Percentiles rank a stretch among this genome's conserved stretches.
Evolutionary conservation across 2,113 vertebrate species (phyloP).

Genomic region (Pyrgilauda ruficollis): DNA sequence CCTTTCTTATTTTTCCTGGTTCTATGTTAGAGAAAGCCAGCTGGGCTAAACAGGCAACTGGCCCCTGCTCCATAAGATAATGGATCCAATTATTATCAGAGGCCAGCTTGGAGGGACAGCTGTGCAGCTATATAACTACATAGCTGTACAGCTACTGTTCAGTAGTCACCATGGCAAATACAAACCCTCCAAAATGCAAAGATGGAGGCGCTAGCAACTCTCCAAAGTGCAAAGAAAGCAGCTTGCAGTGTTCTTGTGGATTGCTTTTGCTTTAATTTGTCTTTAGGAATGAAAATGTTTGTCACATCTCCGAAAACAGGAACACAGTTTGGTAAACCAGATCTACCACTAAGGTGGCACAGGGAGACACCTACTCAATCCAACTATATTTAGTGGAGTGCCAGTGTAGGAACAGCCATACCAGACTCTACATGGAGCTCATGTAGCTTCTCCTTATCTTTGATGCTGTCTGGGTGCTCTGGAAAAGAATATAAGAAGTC

Average conservation of each 20-base stretch:
- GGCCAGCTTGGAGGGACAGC: not conserved
- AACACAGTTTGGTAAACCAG: not conserved
- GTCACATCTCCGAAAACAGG: constrained; percentile 2
- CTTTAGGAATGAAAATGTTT: not conserved
- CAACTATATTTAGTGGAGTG: not conserved
- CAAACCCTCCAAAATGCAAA: not conserved
- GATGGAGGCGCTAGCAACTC: not conserved
- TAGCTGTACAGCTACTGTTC: not conserved
- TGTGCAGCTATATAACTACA: not conserved
- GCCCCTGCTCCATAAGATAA: not conserved
- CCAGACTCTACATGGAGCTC: not conserved
- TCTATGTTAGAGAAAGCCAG: not conserved
- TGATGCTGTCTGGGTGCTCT: not conserved
- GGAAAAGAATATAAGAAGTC: not conserved
- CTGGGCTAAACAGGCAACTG: not conserved
- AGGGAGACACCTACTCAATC: not conserved
- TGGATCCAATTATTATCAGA: not conserved
- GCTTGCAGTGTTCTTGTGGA: not conserved
- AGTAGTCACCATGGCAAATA: not conserved
- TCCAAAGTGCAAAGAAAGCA: not conserved
- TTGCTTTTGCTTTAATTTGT: not conserved
- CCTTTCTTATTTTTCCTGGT: not conserved
- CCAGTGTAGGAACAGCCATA: not conserved
- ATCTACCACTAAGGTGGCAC: not conserved
- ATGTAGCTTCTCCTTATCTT: not conserved